Base-by-base conservation (phyloP, 2,113 vertebrate species). In the Piaya cayana region DNA sequence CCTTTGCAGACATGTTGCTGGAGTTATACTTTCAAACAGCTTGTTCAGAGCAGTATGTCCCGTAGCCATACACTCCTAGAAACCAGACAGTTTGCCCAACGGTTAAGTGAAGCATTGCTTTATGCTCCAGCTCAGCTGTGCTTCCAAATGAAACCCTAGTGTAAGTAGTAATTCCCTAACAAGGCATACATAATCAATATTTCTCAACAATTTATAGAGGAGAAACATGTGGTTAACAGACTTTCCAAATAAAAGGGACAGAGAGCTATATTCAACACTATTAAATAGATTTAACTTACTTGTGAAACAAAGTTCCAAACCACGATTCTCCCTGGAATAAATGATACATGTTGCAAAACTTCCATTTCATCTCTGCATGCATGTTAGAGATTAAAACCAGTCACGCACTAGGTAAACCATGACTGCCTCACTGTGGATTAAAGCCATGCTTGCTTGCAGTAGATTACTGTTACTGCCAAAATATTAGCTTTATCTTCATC, bases 391-490 rank as follows among this genome's bases (percentile, higher is more conserved):
- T 64, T 88, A 83, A 80, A 90, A 53, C 60, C 55, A 70, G 18
- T 55, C 50, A 43, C 0, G 1, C 34, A 5, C 32, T 90, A 52
- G 6, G 55, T 65, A 88, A 96, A 42, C 45, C 90, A 27, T 81
- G 71, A 95, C 86, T 96, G 96, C 96, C 95, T 94, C 96, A 94
- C 92, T 93, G 94, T 96, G 95, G 96, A 83, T 59, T 55, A 93
- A 88, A 94, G 37, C 50, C 83, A 75, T 12, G 21, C 37, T 92
- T 90, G 60, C 86, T 92, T 86, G 29, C 55, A 63, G 23, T 3
- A 63, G 29, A 68, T 75, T 63, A 32, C 25, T 82, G 5, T 79
- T 69, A 22, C 36, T 76, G 27, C 18, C 15, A 64, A 76, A 78
- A 78, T 23, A 65, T 2, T 42, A 30, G 5, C 5, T 67, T 62